Evolutionary conservation across 2,113 vertebrate genomes (phyloP).

Genomic region (Microcebus jonahi): DNA sequence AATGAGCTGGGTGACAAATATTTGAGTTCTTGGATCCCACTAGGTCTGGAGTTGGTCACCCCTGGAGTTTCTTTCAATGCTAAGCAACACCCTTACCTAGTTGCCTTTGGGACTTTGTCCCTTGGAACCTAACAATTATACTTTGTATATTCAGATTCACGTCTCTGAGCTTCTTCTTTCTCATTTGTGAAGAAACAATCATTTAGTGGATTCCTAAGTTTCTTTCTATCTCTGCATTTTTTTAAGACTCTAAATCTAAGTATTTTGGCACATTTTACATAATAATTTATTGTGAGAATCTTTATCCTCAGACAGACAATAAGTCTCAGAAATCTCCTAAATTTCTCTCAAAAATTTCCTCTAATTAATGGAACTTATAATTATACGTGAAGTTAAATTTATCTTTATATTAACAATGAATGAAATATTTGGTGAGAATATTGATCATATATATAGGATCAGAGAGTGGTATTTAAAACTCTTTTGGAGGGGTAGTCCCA

Average conservation of each 20-base stretch:
- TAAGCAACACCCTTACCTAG: neutral
- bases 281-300: slow-evolving; percentile 15
- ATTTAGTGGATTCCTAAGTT: neutral
- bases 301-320: neutral
- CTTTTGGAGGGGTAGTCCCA: neutral
- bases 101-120: neutral
- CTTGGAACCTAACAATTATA: neutral
- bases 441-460: neutral
- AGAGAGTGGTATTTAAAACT: slow-evolving; percentile 24
- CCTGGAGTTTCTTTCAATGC: no score
- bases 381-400: neutral
- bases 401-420: slow-evolving; percentile 30
- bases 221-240: neutral
- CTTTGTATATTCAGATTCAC: neutral
- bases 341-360: neutral
- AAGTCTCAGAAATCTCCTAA: neutral
- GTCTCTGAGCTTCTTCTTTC: neutral
- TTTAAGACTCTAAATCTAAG: neutral
- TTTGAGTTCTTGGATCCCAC: neutral
- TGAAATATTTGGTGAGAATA: slow-evolving; percentile 43
- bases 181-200: neutral
- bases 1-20: neutral
- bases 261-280: neutral
- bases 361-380: slow-evolving; percentile 8
- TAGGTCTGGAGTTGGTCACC: neutral